Evolutionary conservation across 1,140 invertebrate genomes (phyloP).

Genomic region (Lepidurus packardi): DNA sequence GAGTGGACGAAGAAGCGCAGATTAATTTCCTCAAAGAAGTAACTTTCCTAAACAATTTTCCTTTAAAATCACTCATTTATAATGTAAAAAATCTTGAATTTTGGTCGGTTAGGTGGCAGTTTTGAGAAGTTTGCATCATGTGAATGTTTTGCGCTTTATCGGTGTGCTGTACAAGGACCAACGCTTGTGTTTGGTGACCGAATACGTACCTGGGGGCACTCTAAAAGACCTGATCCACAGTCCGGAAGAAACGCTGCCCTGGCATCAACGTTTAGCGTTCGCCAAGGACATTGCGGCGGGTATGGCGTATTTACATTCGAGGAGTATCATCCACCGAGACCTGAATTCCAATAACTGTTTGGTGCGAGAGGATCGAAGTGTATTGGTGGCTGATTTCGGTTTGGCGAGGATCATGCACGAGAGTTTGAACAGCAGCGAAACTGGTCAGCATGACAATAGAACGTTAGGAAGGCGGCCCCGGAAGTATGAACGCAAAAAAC

Average conservation of each 20-base stretch:
- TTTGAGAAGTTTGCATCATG: constrained; percentile 75
- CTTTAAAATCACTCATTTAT: background rate
- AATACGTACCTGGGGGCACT: constrained; percentile 85
- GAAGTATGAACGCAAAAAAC: constrained; percentile 42
- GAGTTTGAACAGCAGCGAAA: constrained; percentile 5
- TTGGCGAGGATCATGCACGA: constrained; percentile 78
- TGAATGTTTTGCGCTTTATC: constrained; percentile 84
- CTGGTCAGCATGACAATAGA: constrained; percentile 10
- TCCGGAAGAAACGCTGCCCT: constrained; percentile 60
- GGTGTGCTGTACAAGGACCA: constrained; percentile 90
- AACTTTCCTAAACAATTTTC: constrained; percentile 31
- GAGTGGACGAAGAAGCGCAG: constrained; percentile 88
- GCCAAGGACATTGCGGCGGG: constrained; percentile 87
- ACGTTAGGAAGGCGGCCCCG: constrained; percentile 35
- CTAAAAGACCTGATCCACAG: constrained; percentile 78
- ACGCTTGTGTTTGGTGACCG: constrained; percentile 82
- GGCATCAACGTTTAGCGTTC: constrained; percentile 74
- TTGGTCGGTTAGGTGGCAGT: constrained; percentile 67
- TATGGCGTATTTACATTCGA: constrained; percentile 87
- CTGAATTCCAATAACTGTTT: constrained; percentile 94
- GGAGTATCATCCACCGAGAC: constrained; percentile 92
- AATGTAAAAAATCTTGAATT: background rate
- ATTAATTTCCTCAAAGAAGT: constrained; percentile 91
- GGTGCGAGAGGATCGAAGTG: constrained; percentile 80
- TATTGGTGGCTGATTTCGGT: constrained; percentile 92